Evolutionary conservation across 1,140 invertebrate genomes (phyloP).

Genomic region (Drosophila seguyi): DNA sequence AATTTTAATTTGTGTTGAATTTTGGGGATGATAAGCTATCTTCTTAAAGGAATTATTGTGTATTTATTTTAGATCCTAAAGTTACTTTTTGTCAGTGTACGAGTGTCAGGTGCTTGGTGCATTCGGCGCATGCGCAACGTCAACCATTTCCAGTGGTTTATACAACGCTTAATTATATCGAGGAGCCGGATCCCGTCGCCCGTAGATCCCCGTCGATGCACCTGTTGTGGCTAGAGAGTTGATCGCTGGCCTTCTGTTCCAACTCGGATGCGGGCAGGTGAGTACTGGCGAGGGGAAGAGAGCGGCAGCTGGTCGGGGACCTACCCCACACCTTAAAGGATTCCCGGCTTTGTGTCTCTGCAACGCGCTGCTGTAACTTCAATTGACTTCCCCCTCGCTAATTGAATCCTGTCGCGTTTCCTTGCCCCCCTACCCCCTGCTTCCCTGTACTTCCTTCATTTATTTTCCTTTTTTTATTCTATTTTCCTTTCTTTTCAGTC

Average conservation of each 20-base stretch:
- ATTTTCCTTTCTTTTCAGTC: conserved; percentile 31
- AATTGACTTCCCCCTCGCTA: conserved; percentile 75
- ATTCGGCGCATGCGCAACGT: conserved; percentile 66
- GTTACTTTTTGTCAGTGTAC: neutral
- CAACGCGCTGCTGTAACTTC: conserved; percentile 60
- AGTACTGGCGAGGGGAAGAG: conserved; percentile 26
- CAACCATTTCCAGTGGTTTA: conserved; percentile 60
- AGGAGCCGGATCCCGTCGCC: conserved; percentile 30
- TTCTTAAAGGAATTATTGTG: too few relatives aligned
- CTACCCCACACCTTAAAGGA: conserved; percentile 47
- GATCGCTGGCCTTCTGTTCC: conserved; percentile 40
- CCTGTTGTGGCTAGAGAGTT: conserved; percentile 62
- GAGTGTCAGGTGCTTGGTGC: conserved; percentile 54
- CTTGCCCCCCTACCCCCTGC: conserved; percentile 28
- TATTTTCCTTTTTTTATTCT: conserved; percentile 35
- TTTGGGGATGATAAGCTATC: neutral
- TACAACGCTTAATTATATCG: conserved; percentile 69
- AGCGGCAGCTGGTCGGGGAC: conserved; percentile 63
- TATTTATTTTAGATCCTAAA: too few relatives aligned
- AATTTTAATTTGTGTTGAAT: neutral
- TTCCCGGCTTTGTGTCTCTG: conserved; percentile 46
- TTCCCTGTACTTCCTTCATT: conserved; percentile 9
- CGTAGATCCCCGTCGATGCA: conserved; percentile 47
- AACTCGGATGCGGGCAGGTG: conserved; percentile 62
- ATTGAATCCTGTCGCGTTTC: conserved; percentile 73